Conservation (phyloP, 2,113 vertebrate genomes). For the Entelurus aequoreus region DNA sequence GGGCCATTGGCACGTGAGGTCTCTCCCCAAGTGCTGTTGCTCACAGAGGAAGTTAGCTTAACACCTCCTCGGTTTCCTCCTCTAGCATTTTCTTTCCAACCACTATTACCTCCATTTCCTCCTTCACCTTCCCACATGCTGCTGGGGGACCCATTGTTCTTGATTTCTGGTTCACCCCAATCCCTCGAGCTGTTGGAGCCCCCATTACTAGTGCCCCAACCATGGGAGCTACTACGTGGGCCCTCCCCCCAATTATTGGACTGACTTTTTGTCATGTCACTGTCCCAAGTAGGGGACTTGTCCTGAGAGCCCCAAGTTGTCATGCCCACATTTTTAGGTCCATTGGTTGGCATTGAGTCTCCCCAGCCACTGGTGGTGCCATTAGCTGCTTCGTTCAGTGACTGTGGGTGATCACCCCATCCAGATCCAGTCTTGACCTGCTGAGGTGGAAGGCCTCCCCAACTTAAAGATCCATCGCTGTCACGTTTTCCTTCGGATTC, state of each 20-base stretch:
- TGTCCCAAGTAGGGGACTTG: constrained; percentile 86
- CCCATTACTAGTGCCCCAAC: constrained; percentile 83
- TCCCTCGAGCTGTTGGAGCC: constrained; percentile 60
- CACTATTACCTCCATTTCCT: constrained; percentile 55
- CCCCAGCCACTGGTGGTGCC: constrained; percentile 82
- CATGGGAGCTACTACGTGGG: constrained; percentile 80
- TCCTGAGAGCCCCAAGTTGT: constrained; percentile 89
- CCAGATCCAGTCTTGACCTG: constrained; percentile 61
- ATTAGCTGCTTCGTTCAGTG: constrained; percentile 78
- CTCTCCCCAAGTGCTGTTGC: constrained; percentile 82
- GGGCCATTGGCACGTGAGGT: constrained; percentile 76
- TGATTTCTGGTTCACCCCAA: constrained; percentile 67
- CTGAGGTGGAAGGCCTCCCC: constrained; percentile 81
- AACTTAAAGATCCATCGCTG: constrained; percentile 83
- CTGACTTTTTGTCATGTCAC: constrained; percentile 80
- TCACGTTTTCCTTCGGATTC: constrained; percentile 86
- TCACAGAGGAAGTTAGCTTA: constrained; percentile 53
- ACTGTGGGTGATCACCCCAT: constrained; percentile 79
- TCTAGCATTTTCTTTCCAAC: constrained; percentile 81
- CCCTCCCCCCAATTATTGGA: constrained; percentile 85
- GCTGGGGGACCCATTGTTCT: constrained; percentile 63
- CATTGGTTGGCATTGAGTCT: constrained; percentile 72
- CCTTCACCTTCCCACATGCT: constrained; percentile 84
- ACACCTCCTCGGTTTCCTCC: constrained; percentile 69
- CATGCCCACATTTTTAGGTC: constrained; percentile 78